A percentile compares a stretch with the other conserved stretches of the same genome.
Evolutionary conservation across 2,888 invertebrate species (phyloP).

Genomic region (Chalcis sispes): DNA sequence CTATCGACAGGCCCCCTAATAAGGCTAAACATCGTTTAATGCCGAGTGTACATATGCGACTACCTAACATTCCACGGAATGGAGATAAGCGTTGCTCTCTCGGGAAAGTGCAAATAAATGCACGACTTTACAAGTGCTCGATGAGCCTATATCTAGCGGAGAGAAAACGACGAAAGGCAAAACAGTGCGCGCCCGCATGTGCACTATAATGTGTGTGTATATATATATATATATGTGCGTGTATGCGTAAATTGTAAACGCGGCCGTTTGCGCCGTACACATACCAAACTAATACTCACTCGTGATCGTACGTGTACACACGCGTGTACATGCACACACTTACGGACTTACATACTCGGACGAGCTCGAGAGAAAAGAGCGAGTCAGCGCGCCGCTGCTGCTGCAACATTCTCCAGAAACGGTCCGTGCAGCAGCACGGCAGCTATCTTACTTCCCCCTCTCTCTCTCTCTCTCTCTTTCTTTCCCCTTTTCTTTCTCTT

Average conservation of each 20-base stretch:
- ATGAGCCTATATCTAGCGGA: not conserved
- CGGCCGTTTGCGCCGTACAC: too few species aligned
- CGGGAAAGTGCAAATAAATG: slow-evolving; percentile 8
- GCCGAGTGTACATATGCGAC: not conserved
- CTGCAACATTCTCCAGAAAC: slow-evolving; percentile 39
- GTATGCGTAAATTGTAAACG: too few species aligned
- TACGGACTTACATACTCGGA: not conserved
- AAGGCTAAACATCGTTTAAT: slow-evolving; percentile 7
- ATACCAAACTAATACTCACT: too few species aligned
- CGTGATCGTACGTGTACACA: not conserved
- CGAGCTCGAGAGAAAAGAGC: not conserved
- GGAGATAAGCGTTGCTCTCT: not conserved
- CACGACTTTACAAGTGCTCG: slow-evolving; percentile 6
- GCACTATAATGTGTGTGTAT: too few species aligned
- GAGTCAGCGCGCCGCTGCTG: not conserved
- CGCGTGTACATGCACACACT: not conserved
- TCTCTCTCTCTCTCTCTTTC: not conserved
- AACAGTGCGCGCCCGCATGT: too few species aligned
- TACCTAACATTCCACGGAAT: not conserved
- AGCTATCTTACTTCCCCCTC: too few species aligned
- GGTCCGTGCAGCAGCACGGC: slow-evolving; percentile 5
- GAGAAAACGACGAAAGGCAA: slow-evolving; percentile 12
- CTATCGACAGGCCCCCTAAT: slow-evolving; percentile 2
- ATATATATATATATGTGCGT: too few species aligned
- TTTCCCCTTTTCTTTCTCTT: not conserved